Conservation (phyloP, 2,113 vertebrate species). For the Arizona elegans region DNA sequence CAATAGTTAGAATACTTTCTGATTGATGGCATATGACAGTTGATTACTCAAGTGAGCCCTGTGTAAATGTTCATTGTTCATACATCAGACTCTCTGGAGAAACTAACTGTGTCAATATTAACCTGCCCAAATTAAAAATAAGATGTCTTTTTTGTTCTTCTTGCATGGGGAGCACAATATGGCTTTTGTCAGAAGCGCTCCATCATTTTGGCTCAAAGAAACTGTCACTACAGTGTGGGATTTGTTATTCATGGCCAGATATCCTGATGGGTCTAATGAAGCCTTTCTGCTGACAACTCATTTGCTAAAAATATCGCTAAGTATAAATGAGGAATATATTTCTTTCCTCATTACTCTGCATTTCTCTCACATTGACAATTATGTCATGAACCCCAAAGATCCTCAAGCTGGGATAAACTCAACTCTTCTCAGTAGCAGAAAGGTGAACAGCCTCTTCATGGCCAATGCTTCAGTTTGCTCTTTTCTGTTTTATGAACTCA, state of each 20-base stretch:
- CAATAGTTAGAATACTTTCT: slow-evolving; percentile 38
- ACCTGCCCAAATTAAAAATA: slow-evolving; percentile 82
- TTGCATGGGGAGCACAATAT: slow-evolving; percentile 83
- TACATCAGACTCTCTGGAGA: slow-evolving; percentile 60
- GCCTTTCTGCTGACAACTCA: slow-evolving; percentile 88
- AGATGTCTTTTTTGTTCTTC: slow-evolving; percentile 77
- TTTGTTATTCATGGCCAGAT: slow-evolving; percentile 91
- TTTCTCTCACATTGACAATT: slow-evolving; percentile 49
- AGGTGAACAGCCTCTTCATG: slow-evolving; percentile 36
- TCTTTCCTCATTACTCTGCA: slow-evolving; percentile 52
- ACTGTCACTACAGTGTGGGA: slow-evolving; percentile 87
- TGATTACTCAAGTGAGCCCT: slow-evolving; percentile 55
- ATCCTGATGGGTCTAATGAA: slow-evolving; percentile 95
- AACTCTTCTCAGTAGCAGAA: slow-evolving; percentile 16
- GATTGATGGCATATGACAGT: slow-evolving; percentile 54
- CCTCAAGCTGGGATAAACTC: slow-evolving; percentile 34
- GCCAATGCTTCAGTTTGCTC: slow-evolving; percentile 42
- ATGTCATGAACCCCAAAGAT: slow-evolving; percentile 42
- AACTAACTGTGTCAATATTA: slow-evolving; percentile 85
- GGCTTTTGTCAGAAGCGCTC: slow-evolving; percentile 84
- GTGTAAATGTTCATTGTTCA: slow-evolving; percentile 49
- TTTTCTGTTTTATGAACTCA: slow-evolving; percentile 62
- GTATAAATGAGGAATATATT: slow-evolving; percentile 65
- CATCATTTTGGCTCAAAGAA: slow-evolving; percentile 84
- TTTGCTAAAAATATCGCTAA: slow-evolving; percentile 88